Evolutionary conservation across 2,888 invertebrate species (phyloP).

Genomic region (Catocala fraxini): DNA sequence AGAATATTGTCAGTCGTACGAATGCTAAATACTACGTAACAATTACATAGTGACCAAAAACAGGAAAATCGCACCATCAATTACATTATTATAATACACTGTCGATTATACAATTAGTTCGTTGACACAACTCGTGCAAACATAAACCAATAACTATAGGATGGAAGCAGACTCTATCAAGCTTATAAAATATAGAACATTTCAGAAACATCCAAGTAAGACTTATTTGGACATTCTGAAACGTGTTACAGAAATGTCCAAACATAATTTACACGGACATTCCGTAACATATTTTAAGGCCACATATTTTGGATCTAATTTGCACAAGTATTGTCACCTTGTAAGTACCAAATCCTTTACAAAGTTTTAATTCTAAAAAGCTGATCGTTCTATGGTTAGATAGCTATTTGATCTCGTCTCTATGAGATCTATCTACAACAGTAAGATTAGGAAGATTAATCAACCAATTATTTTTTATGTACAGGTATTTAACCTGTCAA

Average conservation of each 20-base stretch:
- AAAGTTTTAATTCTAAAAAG: constrained; percentile 22
- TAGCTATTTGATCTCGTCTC: constrained; percentile 21
- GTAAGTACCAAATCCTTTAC: constrained; percentile 29
- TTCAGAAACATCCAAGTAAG: too few species aligned
- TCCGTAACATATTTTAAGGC: background rate
- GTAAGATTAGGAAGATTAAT: constrained; percentile 14
- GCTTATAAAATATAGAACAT: background rate
- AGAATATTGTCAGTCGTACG: constrained; percentile 38
- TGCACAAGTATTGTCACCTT: constrained; percentile 25
- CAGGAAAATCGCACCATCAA: constrained; percentile 37
- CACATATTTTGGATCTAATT: constrained; percentile 20
- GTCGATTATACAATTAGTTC: constrained; percentile 26
- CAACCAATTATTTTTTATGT: constrained; percentile 10
- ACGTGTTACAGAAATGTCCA: too few species aligned
- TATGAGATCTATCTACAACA: constrained; percentile 5
- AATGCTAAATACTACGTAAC: constrained; percentile 40
- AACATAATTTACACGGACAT: too few species aligned
- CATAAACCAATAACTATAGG: constrained; percentile 15
- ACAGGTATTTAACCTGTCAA: background rate
- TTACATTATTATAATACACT: constrained; percentile 19
- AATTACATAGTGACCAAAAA: constrained; percentile 24
- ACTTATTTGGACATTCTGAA: too few species aligned
- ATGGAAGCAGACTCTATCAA: background rate
- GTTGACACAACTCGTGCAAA: constrained; percentile 24
- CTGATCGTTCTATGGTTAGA: constrained; percentile 25